phyloP scores from a whole-genome alignment of 2,113 vertebrate genomes.

The Equus quagga region DNA sequence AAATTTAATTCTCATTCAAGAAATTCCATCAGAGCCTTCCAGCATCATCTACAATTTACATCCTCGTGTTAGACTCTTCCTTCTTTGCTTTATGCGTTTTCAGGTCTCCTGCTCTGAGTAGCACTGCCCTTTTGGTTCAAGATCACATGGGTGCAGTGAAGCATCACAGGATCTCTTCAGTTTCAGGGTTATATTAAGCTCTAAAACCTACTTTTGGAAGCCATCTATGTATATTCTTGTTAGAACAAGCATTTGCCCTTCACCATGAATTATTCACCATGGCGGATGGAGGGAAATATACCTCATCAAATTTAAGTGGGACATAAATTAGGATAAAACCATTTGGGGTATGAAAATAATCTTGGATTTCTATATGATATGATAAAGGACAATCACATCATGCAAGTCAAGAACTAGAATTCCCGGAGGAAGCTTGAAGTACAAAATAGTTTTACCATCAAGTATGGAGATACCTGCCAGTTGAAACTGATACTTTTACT shows the following conservation, averaged over 20 bases:
- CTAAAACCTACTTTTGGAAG: slow-evolving; percentile 21
- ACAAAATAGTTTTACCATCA: not conserved
- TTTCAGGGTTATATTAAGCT: not conserved
- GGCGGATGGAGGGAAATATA: not conserved
- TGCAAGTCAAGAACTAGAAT: not conserved
- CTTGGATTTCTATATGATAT: not conserved
- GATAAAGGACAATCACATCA: not conserved
- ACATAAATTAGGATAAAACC: slow-evolving; percentile 8
- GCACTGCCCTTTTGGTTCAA: not conserved
- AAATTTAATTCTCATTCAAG: not conserved
- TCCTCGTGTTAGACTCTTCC: not conserved
- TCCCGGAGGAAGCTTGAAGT: not conserved
- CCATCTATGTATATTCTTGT: slow-evolving; percentile 5
- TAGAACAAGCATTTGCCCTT: not conserved
- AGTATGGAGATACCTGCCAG: not conserved
- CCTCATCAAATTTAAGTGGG: not conserved
- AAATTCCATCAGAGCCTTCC: not conserved
- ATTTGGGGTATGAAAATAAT: not conserved
- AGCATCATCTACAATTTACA: not conserved
- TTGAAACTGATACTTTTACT: not conserved
- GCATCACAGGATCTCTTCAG: not conserved
- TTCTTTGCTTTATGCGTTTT: not conserved
- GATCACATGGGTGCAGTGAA: not conserved
- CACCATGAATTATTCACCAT: slow-evolving; percentile 5
- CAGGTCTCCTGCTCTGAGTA: not conserved